Evolutionary conservation across 2,888 invertebrate genomes (phyloP), one percentile per base, ranked within the genome.

Genomic region (Timema podura): DNA sequence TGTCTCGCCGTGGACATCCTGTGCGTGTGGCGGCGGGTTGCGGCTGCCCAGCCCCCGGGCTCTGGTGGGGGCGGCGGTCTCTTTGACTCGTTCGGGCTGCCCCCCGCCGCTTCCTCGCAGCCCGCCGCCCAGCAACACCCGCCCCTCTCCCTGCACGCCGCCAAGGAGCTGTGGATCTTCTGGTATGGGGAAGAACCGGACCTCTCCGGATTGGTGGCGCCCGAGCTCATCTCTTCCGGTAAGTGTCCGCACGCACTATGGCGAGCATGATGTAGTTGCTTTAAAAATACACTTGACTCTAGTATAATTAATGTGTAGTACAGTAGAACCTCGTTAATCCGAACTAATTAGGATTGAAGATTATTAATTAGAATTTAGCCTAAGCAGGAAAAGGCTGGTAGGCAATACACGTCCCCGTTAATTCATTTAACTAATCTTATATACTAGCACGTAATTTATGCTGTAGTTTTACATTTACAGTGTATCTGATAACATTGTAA

Each of bases 111-210:
- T 65, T 70, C 65, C 65, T 66, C 72, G 54, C 64, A 65, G 30
- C 57, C 64, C 64, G 66, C 64, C 61, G 68, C 66, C 61, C 67
- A 71, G 71, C 73, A 67, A 64, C 77, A 76, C 71, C 91, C 91
- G 79, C 92, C 93, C 75, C 87, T 93, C 78, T 91, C 92, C 77
- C 86, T 93, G 77, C 89, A 91, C 80, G 91, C 93, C 79, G 91
- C 93, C 82, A 98, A 98, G 85, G 98, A 99, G 83, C 88, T 99
- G 73, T 99, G 98, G 98, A 93, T 99, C 82, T 99, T 99, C 86
- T 99, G 98, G 98, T 99, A 98, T 85, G 97, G 97, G 79, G 96
- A 97, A 82, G 95, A 96, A 83, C 96, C 96, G 70, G 94, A 95
- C 83, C 87, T 96, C 75, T 88, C 87, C 78, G 91, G 91, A 73